phyloP scores from a whole-genome alignment of 2,113 vertebrate genomes.

The Rhynchomys soricoides region DNA sequence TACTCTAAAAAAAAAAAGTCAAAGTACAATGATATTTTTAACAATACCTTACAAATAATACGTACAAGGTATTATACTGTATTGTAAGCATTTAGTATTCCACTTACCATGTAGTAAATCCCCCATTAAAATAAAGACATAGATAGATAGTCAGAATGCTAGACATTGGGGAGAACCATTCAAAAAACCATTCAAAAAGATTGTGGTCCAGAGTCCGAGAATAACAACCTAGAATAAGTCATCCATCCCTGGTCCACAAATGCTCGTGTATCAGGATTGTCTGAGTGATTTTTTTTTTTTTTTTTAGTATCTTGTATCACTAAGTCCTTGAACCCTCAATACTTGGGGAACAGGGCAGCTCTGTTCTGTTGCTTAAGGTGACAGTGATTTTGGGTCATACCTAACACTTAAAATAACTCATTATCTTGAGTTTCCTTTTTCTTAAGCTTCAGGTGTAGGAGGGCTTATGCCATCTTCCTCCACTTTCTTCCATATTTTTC shows the following conservation, averaged over 20 bases:
- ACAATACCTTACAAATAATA: neutral
- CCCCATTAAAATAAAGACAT: neutral
- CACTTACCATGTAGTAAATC: neutral
- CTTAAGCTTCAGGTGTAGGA: neutral
- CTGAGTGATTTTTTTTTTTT: neutral
- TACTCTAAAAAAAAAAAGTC: neutral
- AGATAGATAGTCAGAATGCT: neutral
- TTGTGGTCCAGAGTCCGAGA: neutral
- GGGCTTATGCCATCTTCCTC: neutral
- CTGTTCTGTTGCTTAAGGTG: neutral
- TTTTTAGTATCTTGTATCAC: neutral
- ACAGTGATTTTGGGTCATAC: neutral
- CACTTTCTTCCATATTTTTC: neutral
- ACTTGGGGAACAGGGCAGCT: neutral
- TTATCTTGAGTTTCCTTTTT: constrained; percentile 1
- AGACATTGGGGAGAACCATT: neutral
- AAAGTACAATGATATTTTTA: neutral
- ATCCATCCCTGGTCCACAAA: neutral
- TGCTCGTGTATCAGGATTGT: neutral
- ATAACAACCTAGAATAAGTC: neutral
- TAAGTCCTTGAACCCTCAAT: neutral
- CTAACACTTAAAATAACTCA: neutral
- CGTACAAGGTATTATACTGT: neutral
- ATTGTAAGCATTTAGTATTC: neutral
- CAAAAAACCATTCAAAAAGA: neutral